These are phyloP conservation scores for Tiaroga cobitis DNA, from an alignment of 2,797 vertebrate species.

Conservation along the genomic window DNA sequence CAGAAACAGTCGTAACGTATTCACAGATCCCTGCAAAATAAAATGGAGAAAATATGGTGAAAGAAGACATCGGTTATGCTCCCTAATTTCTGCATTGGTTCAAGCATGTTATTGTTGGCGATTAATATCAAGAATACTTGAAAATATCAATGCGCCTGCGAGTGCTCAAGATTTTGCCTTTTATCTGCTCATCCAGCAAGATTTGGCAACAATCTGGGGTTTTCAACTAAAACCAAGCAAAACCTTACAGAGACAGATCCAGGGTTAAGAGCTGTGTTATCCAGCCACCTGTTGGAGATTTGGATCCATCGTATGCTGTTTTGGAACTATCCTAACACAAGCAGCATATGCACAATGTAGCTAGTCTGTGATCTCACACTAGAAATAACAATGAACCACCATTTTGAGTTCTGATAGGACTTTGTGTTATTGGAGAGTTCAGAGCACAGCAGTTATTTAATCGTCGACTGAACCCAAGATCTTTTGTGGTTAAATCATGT, in stretches of 20 bases:
- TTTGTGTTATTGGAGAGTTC: slow-evolving; percentile 26
- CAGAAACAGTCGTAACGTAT: not conserved
- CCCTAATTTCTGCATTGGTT: not conserved
- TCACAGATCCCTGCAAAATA: not conserved
- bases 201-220: not conserved
- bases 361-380: slow-evolving; percentile 31
- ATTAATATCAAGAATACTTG: not conserved
- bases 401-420: slow-evolving; percentile 32
- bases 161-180: not conserved
- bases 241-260: slow-evolving; percentile 57
- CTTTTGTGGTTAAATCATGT: slow-evolving; percentile 47
- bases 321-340: slow-evolving; percentile 43
- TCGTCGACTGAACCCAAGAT: slow-evolving; percentile 22
- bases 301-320: slow-evolving; percentile 23
- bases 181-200: not conserved
- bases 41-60: not conserved
- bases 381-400: slow-evolving; percentile 43
- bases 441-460: slow-evolving; percentile 32
- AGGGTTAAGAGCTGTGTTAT: slow-evolving; percentile 66
- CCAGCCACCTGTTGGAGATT: slow-evolving; percentile 73
- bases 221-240: not conserved
- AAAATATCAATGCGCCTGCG: not conserved
- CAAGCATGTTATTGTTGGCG: not conserved
- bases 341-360: not conserved
- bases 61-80: not conserved